A percentile compares a stretch with the other conserved stretches of the same genome.
These are phyloP conservation scores for Papilio glaucus DNA, from an alignment of 1,140 invertebrate species.

Conservation along the genomic window DNA sequence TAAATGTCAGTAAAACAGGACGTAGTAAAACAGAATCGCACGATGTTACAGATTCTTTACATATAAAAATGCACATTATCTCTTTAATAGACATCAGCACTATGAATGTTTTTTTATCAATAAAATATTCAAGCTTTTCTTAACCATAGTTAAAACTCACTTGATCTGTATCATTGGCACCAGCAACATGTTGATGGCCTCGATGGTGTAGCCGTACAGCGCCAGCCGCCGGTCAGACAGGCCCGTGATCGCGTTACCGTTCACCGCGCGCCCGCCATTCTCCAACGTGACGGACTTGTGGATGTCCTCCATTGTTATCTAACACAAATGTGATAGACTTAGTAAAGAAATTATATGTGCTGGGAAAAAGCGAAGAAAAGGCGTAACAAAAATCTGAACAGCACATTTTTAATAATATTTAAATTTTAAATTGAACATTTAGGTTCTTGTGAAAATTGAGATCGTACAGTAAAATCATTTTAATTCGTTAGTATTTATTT, in stretches of 20 bases:
- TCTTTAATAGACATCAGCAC: no score
- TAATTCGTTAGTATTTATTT: no score
- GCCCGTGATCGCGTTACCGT: conserved; percentile 83
- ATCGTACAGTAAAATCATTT: no score
- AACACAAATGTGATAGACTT: conserved; percentile 21
- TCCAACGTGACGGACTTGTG: conserved; percentile 75
- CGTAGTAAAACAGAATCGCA: no score
- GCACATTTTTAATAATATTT: neutral
- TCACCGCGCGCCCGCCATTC: conserved; percentile 63
- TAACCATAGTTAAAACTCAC: conserved; percentile 83
- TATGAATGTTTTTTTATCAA: no score
- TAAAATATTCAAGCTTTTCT: no score
- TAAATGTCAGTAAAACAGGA: no score
- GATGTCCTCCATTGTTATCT: conserved; percentile 85
- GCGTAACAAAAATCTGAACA: neutral
- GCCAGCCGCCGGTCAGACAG: conserved; percentile 93
- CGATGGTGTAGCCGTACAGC: conserved; percentile 97
- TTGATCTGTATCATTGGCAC: conserved; percentile 98
- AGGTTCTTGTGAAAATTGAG: no score
- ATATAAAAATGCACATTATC: no score
- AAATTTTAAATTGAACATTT: neutral
- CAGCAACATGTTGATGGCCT: conserved; percentile 96
- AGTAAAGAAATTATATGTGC: neutral
- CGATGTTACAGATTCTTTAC: no score
- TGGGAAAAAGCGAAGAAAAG: neutral